Evolutionary conservation across 2,888 invertebrate species (phyloP), one percentile per base, ranked within the genome.

Genomic region (Nesidiocoris tenuis): DNA sequence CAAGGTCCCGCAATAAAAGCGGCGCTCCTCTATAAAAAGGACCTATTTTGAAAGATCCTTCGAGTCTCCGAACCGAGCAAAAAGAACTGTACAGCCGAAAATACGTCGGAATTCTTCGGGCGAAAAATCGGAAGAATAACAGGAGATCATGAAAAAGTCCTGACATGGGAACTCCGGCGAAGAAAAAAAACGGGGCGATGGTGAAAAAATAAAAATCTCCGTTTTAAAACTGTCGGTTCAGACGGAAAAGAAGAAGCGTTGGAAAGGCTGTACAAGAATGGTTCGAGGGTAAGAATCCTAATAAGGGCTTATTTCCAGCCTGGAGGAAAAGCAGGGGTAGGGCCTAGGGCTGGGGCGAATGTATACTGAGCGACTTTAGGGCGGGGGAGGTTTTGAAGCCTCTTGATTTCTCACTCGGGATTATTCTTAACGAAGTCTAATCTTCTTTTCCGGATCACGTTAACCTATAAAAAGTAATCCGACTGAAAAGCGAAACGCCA

Each of bases 361-460:
- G 3, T 39, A 12, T 7, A 7, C 39, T 39, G 39, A 39, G 12
- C 39, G 39, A 39, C 39, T 39, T 39, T 12, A 39, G 12, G 39
- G 39, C 12, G 39, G 39, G 39, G 12, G 39, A 12, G 39, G 12
- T 39, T 39, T 3, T 39, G 39, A 39, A 18, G 55, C 55, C 56
- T 67, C 67, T 67, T 56, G 67, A 67, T 67, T 66, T 67, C 67
- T 54, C 67, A 56, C 56, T 67, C 56, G 16, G 67, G 56, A 54
- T 67, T 67, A 67, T 56, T 67, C 67, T 56, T 56, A 67, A 67
- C 56, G 67, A 67, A 67, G 56, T 67, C 55, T 56, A 67, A 67
- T 67, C 67, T 67, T 22, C 67, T 67, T 67, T 56, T n/a, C 55
- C 23, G 39, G 67, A 67, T 67, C 67, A 56, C 67, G 54, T 67